Evolutionary conservation across 35 echinoderm and acorn worm species (phyloP).

Genomic region (Apostichopus japonicus): DNA sequence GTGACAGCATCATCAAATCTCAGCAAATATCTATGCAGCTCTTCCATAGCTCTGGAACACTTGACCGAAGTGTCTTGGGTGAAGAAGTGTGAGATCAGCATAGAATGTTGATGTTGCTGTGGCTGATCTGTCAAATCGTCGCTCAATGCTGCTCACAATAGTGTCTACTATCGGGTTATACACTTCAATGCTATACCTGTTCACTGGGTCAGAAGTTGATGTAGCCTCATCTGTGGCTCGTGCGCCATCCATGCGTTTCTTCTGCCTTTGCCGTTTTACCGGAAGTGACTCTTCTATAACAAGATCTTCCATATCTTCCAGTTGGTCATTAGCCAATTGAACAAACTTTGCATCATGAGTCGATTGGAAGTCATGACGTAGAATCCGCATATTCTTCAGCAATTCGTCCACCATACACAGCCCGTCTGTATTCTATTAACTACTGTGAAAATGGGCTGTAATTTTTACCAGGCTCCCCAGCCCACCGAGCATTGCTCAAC

Average conservation of each 20-base stretch:
- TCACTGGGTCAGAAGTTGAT: neutral
- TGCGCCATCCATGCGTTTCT: constrained; percentile 35
- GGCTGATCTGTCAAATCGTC: no score
- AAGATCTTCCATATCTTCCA: constrained; percentile 31
- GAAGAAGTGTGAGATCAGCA: no score
- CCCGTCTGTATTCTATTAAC: neutral
- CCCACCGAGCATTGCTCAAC: no score
- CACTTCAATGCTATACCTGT: neutral
- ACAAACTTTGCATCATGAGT: constrained; percentile 5
- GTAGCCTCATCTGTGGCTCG: neutral
- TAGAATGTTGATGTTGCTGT: no score
- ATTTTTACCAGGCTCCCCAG: no score
- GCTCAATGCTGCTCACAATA: neutral
- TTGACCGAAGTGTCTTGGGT: no score
- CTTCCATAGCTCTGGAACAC: no score
- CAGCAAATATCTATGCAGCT: no score
- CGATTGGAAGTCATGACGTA: neutral
- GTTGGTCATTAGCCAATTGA: constrained; percentile 36
- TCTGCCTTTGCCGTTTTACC: constrained; percentile 30
- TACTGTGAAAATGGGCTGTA: no score
- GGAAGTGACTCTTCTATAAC: constrained; percentile 32
- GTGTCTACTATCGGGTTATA: neutral
- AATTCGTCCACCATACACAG: neutral
- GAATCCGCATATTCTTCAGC: neutral
- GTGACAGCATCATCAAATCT: no score